Evolutionary conservation across 2,888 invertebrate species (phyloP).

Genomic region (Diarsia brunnea): DNA sequence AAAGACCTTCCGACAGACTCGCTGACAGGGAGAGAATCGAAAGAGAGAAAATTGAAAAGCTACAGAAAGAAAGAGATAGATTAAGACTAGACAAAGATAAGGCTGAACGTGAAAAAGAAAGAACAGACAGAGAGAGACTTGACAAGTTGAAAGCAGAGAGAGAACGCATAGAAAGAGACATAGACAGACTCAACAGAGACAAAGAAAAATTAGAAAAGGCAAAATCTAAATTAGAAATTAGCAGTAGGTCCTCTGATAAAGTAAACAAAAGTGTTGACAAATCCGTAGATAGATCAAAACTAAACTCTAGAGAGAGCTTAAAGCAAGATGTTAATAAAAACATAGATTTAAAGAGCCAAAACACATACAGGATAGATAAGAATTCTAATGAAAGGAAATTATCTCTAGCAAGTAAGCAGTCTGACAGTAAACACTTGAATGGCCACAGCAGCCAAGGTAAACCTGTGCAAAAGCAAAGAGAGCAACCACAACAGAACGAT

Average conservation of each 20-base stretch:
- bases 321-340: constrained; percentile 77
- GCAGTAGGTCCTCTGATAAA: constrained; percentile 71
- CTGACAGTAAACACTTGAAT: constrained; percentile 77
- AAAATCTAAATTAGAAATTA: constrained; percentile 81
- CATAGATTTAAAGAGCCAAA: constrained; percentile 87
- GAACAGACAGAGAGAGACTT: constrained; percentile 81
- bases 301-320: constrained; percentile 74
- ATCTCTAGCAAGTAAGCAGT: constrained; percentile 73
- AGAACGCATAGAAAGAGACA: constrained; percentile 85
- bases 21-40: constrained; percentile 74
- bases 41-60: constrained; percentile 72
- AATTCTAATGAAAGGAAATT: constrained; percentile 82
- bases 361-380: constrained; percentile 89
- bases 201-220: constrained; percentile 84
- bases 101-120: constrained; percentile 78
- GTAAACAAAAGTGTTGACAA: constrained; percentile 72
- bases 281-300: constrained; percentile 77
- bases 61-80: constrained; percentile 70
- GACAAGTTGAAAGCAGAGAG: constrained; percentile 85
- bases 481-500: constrained; percentile 72
- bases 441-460: constrained; percentile 80
- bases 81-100: constrained; percentile 70
- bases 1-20: constrained; percentile 63
- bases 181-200: constrained; percentile 83
- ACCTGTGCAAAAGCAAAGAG: constrained; percentile 79